These are phyloP conservation scores for Yponomeuta evonymella DNA, from an alignment of 2,888 invertebrate genomes.

Conservation along the genomic window DNA sequence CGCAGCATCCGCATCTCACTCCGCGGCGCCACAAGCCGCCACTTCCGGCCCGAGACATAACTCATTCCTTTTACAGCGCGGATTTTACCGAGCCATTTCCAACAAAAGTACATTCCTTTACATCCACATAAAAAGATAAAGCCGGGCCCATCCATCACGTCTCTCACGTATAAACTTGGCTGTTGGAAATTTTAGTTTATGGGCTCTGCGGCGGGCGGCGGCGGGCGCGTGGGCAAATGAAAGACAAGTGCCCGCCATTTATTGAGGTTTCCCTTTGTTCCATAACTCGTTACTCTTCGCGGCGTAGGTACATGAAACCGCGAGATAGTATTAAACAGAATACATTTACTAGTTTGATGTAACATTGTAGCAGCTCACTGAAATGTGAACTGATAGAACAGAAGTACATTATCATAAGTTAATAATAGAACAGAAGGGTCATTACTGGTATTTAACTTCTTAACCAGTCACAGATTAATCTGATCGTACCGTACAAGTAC, in stretches of 20 bases:
- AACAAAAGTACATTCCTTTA: neutral
- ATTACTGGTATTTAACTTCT: no score
- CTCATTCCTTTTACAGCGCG: neutral
- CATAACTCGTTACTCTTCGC: neutral
- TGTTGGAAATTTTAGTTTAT: neutral
- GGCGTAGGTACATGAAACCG: no score
- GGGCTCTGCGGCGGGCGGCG: neutral
- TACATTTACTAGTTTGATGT: neutral
- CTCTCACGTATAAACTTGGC: neutral
- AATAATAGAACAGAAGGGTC: no score
- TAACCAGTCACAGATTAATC: no score
- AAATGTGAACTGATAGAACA: no score
- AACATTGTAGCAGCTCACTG: neutral
- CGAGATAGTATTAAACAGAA: neutral
- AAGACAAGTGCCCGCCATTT: slow-evolving; percentile 1
- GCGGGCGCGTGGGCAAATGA: neutral
- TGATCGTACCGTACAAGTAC: no score
- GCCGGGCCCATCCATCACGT: neutral
- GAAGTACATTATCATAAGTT: no score
- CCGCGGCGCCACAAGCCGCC: no score
- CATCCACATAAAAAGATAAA: neutral
- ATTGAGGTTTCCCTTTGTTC: neutral
- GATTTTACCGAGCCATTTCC: neutral
- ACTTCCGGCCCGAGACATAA: no score
- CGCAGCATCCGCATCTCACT: neutral